These are phyloP conservation scores for Euura lappo DNA, from an alignment of 1,140 invertebrate genomes.

Conservation along the genomic window DNA sequence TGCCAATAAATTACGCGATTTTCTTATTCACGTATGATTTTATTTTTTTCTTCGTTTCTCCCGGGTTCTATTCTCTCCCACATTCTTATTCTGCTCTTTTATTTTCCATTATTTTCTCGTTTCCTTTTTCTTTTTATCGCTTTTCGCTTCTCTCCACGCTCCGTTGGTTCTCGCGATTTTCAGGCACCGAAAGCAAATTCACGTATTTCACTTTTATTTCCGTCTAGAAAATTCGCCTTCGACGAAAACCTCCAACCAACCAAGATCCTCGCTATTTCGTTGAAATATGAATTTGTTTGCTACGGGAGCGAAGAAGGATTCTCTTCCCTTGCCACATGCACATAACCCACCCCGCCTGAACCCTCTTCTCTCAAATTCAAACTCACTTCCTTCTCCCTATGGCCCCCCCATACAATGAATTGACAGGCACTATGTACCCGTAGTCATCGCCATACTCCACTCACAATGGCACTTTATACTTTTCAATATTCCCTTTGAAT, in stretches of 20 bases:
- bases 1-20: no score
- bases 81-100: background rate
- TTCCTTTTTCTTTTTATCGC: background rate
- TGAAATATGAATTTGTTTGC: constrained; percentile 54
- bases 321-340: constrained; percentile 1
- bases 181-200: background rate
- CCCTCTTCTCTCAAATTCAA: background rate
- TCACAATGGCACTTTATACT: background rate
- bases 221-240: constrained; percentile 29
- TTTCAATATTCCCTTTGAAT: background rate
- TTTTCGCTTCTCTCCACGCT: constrained; percentile 1
- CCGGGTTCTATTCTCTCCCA: no score
- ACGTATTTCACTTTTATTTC: constrained; percentile 50
- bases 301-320: constrained; percentile 16
- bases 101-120: background rate
- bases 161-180: background rate
- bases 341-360: constrained; percentile 1
- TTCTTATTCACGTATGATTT: no score
- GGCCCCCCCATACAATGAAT: background rate
- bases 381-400: background rate
- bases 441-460: background rate
- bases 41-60: background rate
- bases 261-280: constrained; percentile 27
- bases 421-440: background rate
- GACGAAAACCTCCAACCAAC: constrained; percentile 26